phyloP scores from a whole-genome alignment of 2,888 invertebrate genomes.

The Esperia sulphurella region DNA sequence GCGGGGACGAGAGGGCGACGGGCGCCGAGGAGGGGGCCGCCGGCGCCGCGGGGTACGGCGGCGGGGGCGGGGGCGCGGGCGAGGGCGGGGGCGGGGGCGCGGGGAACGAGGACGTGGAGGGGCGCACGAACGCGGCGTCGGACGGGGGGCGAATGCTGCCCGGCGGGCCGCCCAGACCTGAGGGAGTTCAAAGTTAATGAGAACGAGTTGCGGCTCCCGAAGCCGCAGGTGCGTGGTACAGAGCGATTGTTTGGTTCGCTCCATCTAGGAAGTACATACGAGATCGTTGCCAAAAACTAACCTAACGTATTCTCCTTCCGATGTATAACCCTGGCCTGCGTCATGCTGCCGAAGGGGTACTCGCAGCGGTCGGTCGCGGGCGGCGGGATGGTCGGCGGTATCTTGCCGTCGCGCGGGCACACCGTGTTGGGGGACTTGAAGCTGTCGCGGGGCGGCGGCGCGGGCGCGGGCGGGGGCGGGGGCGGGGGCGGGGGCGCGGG shows the following conservation, averaged over 20 bases:
- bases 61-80: slow-evolving; percentile 42
- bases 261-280: too few relatives aligned
- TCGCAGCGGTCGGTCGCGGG: slow-evolving; percentile 79
- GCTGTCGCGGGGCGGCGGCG: slow-evolving; percentile 52
- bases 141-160: slow-evolving; percentile 24
- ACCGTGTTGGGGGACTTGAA: slow-evolving; percentile 93
- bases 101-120: slow-evolving; percentile 52
- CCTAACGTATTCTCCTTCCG: slow-evolving; percentile 82
- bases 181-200: too few relatives aligned
- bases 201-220: too few relatives aligned
- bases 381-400: slow-evolving; percentile 78
- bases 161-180: slow-evolving; percentile 42
- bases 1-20: slow-evolving; percentile 91
- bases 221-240: too few relatives aligned
- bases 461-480: slow-evolving; percentile 35
- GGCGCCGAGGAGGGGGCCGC: slow-evolving; percentile 81
- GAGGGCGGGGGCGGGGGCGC: slow-evolving; percentile 42
- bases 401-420: slow-evolving; percentile 89
- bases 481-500: slow-evolving; percentile 27
- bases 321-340: slow-evolving; percentile 91
- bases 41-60: slow-evolving; percentile 32
- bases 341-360: slow-evolving; percentile 95
- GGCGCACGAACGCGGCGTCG: slow-evolving; percentile 46
- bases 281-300: too few relatives aligned
- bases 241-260: too few relatives aligned